Evolutionary conservation across 2,113 vertebrate genomes (phyloP).

Genomic region (Periophthalmus modestus): DNA sequence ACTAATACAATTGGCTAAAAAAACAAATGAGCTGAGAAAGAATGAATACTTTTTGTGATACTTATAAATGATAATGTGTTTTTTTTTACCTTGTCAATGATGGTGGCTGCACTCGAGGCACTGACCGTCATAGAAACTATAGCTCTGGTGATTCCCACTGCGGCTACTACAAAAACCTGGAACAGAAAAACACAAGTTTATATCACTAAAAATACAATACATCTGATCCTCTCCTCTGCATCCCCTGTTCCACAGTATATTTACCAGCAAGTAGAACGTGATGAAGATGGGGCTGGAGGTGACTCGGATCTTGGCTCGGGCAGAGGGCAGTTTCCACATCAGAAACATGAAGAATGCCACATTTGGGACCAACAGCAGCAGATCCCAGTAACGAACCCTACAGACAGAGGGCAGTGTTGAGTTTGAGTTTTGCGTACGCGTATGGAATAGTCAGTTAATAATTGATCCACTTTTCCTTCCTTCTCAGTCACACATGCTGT

Average conservation of each 20-base stretch:
- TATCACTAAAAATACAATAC: not conserved
- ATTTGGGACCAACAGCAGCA: constrained; percentile 91
- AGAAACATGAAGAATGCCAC: constrained; percentile 95
- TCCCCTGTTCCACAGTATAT: too few species aligned
- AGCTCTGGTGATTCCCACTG: constrained; percentile 93
- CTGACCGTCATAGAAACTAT: too few species aligned
- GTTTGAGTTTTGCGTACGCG: too few species aligned
- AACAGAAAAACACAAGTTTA: not conserved
- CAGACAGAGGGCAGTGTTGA: constrained; percentile 14
- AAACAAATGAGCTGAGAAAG: too few species aligned
- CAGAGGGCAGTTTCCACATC: constrained; percentile 96
- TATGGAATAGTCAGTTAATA: too few species aligned
- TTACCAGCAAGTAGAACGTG: constrained; percentile 96
- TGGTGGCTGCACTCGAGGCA: constrained; percentile 90
- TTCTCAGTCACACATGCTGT: too few species aligned
- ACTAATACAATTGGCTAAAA: too few species aligned
- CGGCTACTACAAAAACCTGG: constrained; percentile 95
- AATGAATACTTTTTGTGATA: too few species aligned
- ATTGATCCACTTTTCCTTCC: too few species aligned
- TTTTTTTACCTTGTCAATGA: constrained; percentile 88
- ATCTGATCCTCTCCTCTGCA: not conserved
- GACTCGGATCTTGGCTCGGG: constrained; percentile 91
- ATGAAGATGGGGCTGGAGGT: constrained; percentile 98
- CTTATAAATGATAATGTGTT: too few species aligned
- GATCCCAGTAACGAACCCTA: constrained; percentile 97